A percentile compares a stretch with the other conserved stretches of the same genome.
phyloP scores from a whole-genome alignment of 1,140 invertebrate species.

The Brachionus paranguensis region DNA sequence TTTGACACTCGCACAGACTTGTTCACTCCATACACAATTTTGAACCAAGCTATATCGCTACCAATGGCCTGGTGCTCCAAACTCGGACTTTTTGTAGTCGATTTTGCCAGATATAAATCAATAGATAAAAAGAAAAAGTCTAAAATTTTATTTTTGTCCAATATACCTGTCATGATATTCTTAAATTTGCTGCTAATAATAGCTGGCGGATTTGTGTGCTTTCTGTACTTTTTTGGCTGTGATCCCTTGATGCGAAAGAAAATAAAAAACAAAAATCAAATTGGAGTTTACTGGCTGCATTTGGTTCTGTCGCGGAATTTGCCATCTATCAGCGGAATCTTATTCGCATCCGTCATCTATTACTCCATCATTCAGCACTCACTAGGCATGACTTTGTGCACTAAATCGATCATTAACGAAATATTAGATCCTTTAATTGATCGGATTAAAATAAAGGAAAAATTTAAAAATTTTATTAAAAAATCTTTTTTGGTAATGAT shows the following conservation, averaged over 20 bases:
- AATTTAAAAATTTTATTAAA: background rate
- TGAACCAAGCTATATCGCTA: background rate
- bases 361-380: conserved; percentile 15
- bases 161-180: conserved; percentile 4
- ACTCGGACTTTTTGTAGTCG: background rate
- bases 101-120: conserved; percentile 4
- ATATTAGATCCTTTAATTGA: background rate
- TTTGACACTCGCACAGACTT: background rate
- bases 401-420: background rate
- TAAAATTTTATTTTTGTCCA: conserved; percentile 21
- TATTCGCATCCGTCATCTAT: conserved; percentile 19
- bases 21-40: background rate
- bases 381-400: background rate
- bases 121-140: conserved; percentile 1
- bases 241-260: background rate
- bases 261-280: conserved; percentile 35
- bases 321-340: background rate
- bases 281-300: background rate
- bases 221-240: conserved; percentile 23
- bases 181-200: conserved; percentile 2
- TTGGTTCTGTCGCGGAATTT: background rate
- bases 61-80: conserved; percentile 21
- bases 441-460: background rate
- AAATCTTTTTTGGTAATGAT: background rate
- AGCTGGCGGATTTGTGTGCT: background rate